Evolutionary conservation across 2,113 vertebrate species (phyloP).

Genomic region (Hepsetus odoe): DNA sequence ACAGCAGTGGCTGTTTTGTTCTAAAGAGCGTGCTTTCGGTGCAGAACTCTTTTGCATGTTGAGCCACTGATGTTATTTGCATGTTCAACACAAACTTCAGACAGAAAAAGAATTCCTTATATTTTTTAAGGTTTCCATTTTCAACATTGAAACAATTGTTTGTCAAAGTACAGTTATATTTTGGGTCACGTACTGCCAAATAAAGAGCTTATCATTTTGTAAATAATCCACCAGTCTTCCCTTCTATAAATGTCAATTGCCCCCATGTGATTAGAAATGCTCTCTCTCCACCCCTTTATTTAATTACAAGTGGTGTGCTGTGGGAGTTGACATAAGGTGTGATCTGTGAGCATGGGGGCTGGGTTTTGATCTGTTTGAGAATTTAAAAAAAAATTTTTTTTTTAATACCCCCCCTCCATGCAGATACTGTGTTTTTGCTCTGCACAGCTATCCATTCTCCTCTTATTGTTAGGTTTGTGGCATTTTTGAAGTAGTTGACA

Average conservation of each 20-base stretch:
- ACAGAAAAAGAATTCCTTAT: too few relatives aligned
- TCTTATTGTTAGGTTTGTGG: background rate
- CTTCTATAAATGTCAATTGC: background rate
- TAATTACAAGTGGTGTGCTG: background rate
- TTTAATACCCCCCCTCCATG: too few relatives aligned
- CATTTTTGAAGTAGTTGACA: background rate
- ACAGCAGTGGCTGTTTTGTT: too few relatives aligned
- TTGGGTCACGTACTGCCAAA: background rate
- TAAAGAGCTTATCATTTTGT: background rate
- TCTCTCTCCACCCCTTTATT: background rate
- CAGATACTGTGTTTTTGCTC: background rate
- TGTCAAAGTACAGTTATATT: too few relatives aligned
- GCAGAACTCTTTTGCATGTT: too few relatives aligned
- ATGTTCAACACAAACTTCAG: too few relatives aligned
- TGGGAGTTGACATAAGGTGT: conserved; percentile 2
- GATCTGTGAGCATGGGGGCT: background rate
- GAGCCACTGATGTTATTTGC: too few relatives aligned
- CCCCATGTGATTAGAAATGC: background rate
- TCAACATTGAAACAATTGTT: too few relatives aligned
- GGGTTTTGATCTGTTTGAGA: too few relatives aligned
- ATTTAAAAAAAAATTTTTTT: too few relatives aligned
- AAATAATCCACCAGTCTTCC: background rate
- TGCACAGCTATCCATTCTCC: background rate
- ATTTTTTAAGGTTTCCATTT: too few relatives aligned
- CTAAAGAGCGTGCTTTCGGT: too few relatives aligned